These are phyloP conservation scores for Cartodere bifasciata DNA, from an alignment of 2,888 invertebrate species.

Conservation along the genomic window DNA sequence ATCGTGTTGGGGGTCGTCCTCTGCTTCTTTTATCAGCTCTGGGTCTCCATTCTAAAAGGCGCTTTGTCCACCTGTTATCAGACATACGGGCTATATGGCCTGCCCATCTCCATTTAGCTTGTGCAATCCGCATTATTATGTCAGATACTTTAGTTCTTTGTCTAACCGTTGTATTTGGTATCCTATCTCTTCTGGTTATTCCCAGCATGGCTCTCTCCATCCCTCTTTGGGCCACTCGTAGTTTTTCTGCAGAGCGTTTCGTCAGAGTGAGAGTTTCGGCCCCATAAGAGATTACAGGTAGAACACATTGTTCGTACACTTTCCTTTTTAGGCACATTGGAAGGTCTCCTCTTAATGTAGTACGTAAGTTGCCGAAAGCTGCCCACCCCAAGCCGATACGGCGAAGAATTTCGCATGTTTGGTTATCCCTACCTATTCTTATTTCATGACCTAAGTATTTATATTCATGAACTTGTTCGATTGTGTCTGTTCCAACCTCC, in stretches of 20 bases:
- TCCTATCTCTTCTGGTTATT: conserved; percentile 6
- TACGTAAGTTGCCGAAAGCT: no score
- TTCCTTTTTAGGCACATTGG: conserved; percentile 3
- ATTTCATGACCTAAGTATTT: neutral
- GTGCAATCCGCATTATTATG: conserved; percentile 3
- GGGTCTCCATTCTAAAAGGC: conserved; percentile 13
- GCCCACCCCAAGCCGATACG: conserved; percentile 3
- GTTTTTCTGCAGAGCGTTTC: conserved; percentile 6
- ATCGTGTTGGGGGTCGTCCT: conserved; percentile 10
- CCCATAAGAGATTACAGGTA: conserved; percentile 3
- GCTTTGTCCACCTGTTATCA: conserved; percentile 14
- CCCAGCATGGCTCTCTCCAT: conserved; percentile 12
- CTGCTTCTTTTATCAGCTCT: conserved; percentile 13
- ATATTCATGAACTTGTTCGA: neutral
- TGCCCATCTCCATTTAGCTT: conserved; percentile 12
- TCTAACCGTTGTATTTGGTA: no score
- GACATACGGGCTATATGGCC: conserved; percentile 12
- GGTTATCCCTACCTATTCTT: conserved; percentile 3
- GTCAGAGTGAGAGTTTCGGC: conserved; percentile 4
- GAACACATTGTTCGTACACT: conserved; percentile 1
- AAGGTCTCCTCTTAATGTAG: no score
- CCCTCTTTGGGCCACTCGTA: conserved; percentile 4
- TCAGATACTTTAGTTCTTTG: conserved; percentile 7
- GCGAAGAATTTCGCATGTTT: conserved; percentile 1
- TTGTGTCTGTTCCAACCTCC: neutral